Base-by-base conservation (phyloP, 2,113 vertebrate species). In the Procavia capensis region DNA sequence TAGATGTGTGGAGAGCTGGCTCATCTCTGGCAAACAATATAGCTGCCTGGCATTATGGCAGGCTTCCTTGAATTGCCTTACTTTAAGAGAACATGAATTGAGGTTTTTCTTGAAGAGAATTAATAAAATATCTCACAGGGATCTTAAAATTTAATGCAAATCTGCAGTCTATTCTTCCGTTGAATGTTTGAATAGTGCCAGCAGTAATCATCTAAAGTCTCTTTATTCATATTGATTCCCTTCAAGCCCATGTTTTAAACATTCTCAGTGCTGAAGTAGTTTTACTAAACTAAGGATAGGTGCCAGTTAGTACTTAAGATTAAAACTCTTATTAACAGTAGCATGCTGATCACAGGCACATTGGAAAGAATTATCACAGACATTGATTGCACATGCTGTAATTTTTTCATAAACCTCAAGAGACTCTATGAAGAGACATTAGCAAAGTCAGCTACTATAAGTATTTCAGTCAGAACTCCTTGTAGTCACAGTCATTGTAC, bases 271-370 rank as follows among this genome's bases (percentile, higher is more conserved):
- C n/a, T 24, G 81, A 94, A 61, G 43, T 29, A 36, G n/a, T 59
- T 90, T 59, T 63, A 72, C 43, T 90, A 84, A 81, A 64, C 81
- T 59, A 92, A 85, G 3, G 47, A 61, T 29, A 81, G 41, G 25
- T 64, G 59, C 79, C 66, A 94, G 88, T 59, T 90, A 25, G n/a
- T 64, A 85, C 78, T 90, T 87, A 94, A 90, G 72, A 17, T 47
- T 17, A 8, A 82, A 89, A 75, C 85, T 50, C 29, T 2, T 20
- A 79, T 24, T 36, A 41, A 41, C 5, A 34, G 13, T 3, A 90
- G n/a, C 22, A 39, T 45, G 50, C 3, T 74, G 25, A 92, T 78
- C 63, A 59, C 31, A 66, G 70, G 87, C 36, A 36, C 27, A 72
- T 45, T 85, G 39, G 82, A 85, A 76, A 13, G 24, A 14, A 7